phyloP scores from a whole-genome alignment of 2,113 vertebrate genomes.

The Excalfactoria chinensis region DNA sequence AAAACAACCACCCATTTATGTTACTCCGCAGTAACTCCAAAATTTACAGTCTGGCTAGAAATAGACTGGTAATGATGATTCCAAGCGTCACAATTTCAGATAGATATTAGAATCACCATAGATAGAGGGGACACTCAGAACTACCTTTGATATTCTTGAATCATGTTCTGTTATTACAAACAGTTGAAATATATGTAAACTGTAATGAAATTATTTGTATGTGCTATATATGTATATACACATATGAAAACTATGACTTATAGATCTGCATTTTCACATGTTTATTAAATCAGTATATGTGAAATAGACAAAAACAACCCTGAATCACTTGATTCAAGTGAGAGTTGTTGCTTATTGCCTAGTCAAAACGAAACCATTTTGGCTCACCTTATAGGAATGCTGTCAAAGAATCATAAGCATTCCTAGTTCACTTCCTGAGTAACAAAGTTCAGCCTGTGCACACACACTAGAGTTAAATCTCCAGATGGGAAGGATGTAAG shows the following conservation, averaged over 20 bases:
- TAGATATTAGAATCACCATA: not conserved
- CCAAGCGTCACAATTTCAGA: not conserved
- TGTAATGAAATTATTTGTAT: not conserved
- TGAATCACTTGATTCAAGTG: not conserved
- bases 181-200: not conserved
- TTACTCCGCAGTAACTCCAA: not conserved
- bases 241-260: not conserved
- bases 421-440: slow-evolving; percentile 6
- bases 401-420: not conserved
- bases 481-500: slow-evolving; percentile 45
- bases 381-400: not conserved
- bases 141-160: not conserved
- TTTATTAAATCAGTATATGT: not conserved
- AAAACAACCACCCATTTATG: not conserved
- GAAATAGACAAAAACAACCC: not conserved
- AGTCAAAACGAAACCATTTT: slow-evolving; percentile 8
- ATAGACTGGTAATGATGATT: not conserved
- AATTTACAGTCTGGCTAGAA: not conserved
- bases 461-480: not conserved
- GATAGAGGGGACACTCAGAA: not conserved
- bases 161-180: not conserved
- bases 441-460: not conserved
- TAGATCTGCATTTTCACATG: not conserved
- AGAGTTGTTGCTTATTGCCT: not conserved
- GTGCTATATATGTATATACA: not conserved